These are phyloP conservation scores for Frankliniella fusca DNA, from an alignment of 2,888 invertebrate species.

Conservation along the genomic window DNA sequence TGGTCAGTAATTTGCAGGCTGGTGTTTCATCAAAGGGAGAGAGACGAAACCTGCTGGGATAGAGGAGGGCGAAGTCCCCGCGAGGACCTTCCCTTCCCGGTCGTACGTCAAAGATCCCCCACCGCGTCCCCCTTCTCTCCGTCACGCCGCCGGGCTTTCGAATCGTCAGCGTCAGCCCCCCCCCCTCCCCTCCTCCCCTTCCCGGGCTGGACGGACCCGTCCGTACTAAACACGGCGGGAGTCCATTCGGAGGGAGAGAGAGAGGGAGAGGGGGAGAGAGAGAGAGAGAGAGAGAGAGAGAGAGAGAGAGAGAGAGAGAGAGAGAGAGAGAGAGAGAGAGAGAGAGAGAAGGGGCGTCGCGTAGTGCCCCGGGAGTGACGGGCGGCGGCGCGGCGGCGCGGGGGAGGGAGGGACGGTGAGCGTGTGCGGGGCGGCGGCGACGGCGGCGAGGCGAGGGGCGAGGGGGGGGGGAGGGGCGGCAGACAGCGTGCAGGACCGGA, in stretches of 20 bases:
- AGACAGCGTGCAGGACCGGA: background rate
- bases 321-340: too few relatives aligned
- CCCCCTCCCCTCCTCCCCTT: background rate
- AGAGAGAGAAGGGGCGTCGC: conserved; percentile 5
- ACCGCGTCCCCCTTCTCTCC: too few relatives aligned
- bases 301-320: background rate
- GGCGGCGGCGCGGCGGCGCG: background rate
- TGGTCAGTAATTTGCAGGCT: too few relatives aligned
- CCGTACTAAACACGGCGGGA: conserved; percentile 2
- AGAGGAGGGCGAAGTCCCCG: too few relatives aligned
- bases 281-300: conserved; percentile 28
- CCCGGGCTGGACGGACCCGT: background rate
- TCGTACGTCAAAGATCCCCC: too few relatives aligned
- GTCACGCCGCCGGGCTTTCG: too few relatives aligned
- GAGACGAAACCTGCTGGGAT: too few relatives aligned
- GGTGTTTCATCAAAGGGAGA: too few relatives aligned
- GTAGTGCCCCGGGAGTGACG: background rate
- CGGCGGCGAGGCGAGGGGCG: background rate
- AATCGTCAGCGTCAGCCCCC: background rate
- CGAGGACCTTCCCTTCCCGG: too few relatives aligned
- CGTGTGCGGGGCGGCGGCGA: background rate
- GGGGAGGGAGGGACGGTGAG: background rate
- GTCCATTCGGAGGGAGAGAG: conserved; percentile 28
- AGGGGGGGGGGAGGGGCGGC: background rate
- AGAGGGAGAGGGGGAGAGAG: conserved; percentile 32